phyloP scores from a whole-genome alignment of 2,797 vertebrate species.

The Staurois parvus region DNA sequence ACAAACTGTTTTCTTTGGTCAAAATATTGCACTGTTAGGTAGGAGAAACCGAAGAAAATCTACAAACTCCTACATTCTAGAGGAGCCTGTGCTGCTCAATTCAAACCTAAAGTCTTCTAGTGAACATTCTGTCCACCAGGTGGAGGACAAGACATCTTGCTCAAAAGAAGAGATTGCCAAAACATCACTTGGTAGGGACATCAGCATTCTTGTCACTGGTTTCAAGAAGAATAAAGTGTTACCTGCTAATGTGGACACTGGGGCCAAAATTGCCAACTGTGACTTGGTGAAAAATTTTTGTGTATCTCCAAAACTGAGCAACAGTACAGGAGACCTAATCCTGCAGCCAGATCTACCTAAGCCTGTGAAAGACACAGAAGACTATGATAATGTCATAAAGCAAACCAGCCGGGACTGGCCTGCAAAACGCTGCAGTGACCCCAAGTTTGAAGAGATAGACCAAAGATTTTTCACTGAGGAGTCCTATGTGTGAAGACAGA shows the following conservation, averaged over 20 bases:
- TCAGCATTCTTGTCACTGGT: conserved; percentile 51
- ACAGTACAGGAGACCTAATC: conserved; percentile 74
- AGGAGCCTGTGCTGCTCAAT: conserved; percentile 59
- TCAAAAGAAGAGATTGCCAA: conserved; percentile 64
- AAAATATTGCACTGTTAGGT: conserved; percentile 67
- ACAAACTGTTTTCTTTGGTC: conserved; percentile 77
- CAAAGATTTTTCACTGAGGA: conserved; percentile 86
- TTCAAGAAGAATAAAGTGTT: conserved; percentile 54
- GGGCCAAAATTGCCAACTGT: conserved; percentile 65
- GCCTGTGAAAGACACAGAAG: conserved; percentile 73
- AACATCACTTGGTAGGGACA: conserved; percentile 42
- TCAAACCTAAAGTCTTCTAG: conserved; percentile 68
- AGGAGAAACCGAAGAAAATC: conserved; percentile 74
- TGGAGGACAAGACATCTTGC: conserved; percentile 32
- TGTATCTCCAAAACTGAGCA: conserved; percentile 74
- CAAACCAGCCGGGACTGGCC: conserved; percentile 80
- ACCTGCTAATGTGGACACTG: conserved; percentile 61
- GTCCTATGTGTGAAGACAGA: conserved; percentile 78
- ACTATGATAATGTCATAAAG: conserved; percentile 75
- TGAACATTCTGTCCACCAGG: conserved; percentile 64
- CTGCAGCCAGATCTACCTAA: conserved; percentile 71
- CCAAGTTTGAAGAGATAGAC: conserved; percentile 82
- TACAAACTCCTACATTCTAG: conserved; percentile 68
- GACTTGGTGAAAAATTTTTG: conserved; percentile 68
- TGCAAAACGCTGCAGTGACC: conserved; percentile 79